Base-by-base conservation (phyloP, 2,797 vertebrate genomes). In the Pseudomugil gertrudae region DNA sequence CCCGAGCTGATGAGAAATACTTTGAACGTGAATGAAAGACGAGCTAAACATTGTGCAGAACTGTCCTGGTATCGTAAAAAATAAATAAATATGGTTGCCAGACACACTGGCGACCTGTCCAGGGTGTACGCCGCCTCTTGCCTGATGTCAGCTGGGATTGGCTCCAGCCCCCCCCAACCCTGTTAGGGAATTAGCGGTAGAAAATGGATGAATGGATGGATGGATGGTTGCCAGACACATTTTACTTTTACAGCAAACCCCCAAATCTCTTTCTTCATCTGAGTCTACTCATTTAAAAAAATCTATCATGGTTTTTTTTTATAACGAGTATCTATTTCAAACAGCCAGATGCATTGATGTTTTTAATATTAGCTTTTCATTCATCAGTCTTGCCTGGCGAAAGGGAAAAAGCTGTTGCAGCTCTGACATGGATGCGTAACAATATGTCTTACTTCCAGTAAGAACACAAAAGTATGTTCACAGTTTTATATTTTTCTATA, bases 21-120 rank as follows among this genome's bases (percentile, higher is more conserved):
- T 61, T 61, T 53, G 17, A 30, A 50, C 24, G 11, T 0, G 2
- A 17, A 63, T 32, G 52, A 79, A 83, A 70, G 57, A 53, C 72
- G 66, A 43, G 51, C 13, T 45, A 53, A 62, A 79, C 53, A 70
- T 33, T 38, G 30, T 54, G 35, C 63, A 77, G 60, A 72, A 27
- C 50, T 2, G 10, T 69, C 36, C 13, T 62, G 30, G 9, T 63
- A 8, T 59, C 54, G 57, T 24, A 6, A 64, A 62, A 60, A 32
- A 71, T 57, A 67, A 8, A 9, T 4, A 21, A 17, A 21, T n/a
- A 60, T 14, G 23, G 23, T 29, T 30, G 36, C 55, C 50, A 48
- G 40, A 54, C 51, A 23, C 17, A n/a, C n/a, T n/a, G n/a, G n/a
- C n/a, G n/a, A n/a, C n/a, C n/a, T n/a, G n/a, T n/a, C n/a, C n/a